These are phyloP conservation scores for Scaptodrosophila latifasciaeformis DNA, from an alignment of 2,888 invertebrate genomes.

Conservation along the genomic window DNA sequence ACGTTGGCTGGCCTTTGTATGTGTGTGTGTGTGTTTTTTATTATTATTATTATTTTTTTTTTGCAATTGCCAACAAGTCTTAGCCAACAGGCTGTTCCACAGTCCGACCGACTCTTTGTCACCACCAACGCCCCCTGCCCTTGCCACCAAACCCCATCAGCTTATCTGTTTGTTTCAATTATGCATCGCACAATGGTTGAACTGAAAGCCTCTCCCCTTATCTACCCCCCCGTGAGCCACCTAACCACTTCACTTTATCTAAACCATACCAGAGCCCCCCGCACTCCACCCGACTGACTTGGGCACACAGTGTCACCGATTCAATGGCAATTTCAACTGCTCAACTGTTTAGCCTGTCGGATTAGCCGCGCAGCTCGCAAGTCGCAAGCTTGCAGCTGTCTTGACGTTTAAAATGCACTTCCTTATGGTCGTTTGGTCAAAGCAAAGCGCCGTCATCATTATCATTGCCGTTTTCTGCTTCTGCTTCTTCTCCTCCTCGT, in stretches of 20 bases:
- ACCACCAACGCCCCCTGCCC: constrained; percentile 11
- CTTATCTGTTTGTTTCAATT: constrained; percentile 42
- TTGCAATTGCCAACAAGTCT: too few species aligned
- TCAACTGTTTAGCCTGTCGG: constrained; percentile 52
- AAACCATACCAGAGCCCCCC: too few species aligned
- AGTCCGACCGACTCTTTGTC: background rate
- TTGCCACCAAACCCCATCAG: background rate
- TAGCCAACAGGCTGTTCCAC: too few species aligned
- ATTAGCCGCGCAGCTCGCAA: constrained; percentile 46
- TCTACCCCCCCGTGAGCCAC: constrained; percentile 5
- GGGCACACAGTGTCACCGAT: background rate
- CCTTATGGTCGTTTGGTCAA: constrained; percentile 35
- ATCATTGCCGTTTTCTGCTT: too few species aligned
- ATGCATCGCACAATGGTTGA: constrained; percentile 40
- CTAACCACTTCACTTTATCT: too few species aligned
- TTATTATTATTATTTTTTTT: constrained; percentile 16
- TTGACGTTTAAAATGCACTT: constrained; percentile 50
- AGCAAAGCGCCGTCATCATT: constrained; percentile 3
- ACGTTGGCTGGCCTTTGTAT: constrained; percentile 22
- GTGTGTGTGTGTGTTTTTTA: constrained; percentile 25
- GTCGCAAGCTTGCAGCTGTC: constrained; percentile 36
- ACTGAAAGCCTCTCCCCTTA: background rate
- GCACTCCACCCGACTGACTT: constrained; percentile 16
- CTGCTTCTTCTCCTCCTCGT: too few species aligned
- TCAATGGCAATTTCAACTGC: constrained; percentile 25